Percentiles rank a stretch among this genome's conserved stretches.
These are phyloP conservation scores for Heliopora coerulea DNA, from an alignment of 92 coral and sea anemone species.

Conservation along the genomic window DNA sequence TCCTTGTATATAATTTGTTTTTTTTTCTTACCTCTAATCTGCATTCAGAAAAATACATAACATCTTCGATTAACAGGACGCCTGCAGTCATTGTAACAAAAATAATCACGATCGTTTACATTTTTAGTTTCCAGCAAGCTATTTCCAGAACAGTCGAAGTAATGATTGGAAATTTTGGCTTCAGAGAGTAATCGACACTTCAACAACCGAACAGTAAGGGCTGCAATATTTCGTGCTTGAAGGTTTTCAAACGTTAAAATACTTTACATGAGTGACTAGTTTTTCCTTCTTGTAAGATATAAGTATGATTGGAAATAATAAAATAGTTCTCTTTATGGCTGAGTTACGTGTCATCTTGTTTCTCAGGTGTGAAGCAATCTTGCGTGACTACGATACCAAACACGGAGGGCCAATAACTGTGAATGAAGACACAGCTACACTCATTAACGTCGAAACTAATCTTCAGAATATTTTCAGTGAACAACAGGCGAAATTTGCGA, in stretches of 20 bases:
- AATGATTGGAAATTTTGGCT: slow-evolving; percentile 91
- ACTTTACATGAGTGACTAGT: too few species aligned
- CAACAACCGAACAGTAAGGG: slow-evolving; percentile 81
- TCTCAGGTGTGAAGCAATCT: slow-evolving; percentile 68
- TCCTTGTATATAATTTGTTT: too few species aligned
- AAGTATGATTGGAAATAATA: too few species aligned
- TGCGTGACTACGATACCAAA: slow-evolving; percentile 59
- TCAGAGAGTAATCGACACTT: slow-evolving; percentile 61
- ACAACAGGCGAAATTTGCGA: slow-evolving; percentile 88
- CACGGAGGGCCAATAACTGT: slow-evolving; percentile 70
- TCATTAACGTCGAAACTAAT: slow-evolving; percentile 93
- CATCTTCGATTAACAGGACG: too few species aligned
- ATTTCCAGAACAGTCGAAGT: slow-evolving; percentile 82
- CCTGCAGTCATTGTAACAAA: too few species aligned
- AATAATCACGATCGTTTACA: not conserved
- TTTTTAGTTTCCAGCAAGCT: slow-evolving; percentile 76
- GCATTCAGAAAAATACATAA: too few species aligned
- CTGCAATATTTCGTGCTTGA: too few species aligned
- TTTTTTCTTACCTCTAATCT: too few species aligned
- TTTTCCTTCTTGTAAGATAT: too few species aligned
- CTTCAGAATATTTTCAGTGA: slow-evolving; percentile 89
- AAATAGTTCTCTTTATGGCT: too few species aligned
- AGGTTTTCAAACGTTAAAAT: too few species aligned
- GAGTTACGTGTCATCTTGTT: not conserved
- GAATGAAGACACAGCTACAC: slow-evolving; percentile 73